Percentiles rank a stretch among this genome's conserved stretches.
These are phyloP conservation scores for Agonopterix heracliana DNA, from an alignment of 2,888 invertebrate species.

Conservation along the genomic window DNA sequence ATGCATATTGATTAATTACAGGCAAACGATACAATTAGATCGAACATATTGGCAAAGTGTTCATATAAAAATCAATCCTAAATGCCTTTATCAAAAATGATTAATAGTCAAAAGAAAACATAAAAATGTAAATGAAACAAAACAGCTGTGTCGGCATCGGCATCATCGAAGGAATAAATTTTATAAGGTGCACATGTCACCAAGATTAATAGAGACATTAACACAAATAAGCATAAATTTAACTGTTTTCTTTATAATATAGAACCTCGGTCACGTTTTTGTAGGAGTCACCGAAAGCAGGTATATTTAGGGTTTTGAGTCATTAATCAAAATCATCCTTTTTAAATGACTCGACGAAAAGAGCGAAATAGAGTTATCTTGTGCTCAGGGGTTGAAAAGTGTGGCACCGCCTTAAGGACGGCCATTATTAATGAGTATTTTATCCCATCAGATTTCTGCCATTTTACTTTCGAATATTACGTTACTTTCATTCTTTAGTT, in stretches of 20 bases:
- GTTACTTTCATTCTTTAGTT: no score
- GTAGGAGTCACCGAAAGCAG: conserved; percentile 60
- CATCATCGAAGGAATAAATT: conserved; percentile 24
- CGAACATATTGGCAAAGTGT: no score
- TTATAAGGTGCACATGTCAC: conserved; percentile 42
- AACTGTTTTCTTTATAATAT: conserved; percentile 37
- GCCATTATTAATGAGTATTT: conserved; percentile 11
- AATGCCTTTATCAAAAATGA: conserved; percentile 14
- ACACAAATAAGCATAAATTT: conserved; percentile 40
- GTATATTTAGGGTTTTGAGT: conserved; percentile 45
- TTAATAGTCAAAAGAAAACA: conserved; percentile 36
- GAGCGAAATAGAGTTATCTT: conserved; percentile 53
- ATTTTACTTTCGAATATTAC: no score
- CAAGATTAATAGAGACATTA: conserved; percentile 67
- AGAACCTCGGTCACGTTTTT: conserved; percentile 39
- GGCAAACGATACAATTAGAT: no score
- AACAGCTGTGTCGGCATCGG: conserved; percentile 45
- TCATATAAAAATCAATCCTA: no score
- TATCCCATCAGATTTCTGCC: no score
- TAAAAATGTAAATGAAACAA: conserved; percentile 51
- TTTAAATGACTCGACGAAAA: conserved; percentile 49
- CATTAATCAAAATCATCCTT: conserved; percentile 63
- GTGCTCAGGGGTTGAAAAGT: conserved; percentile 25
- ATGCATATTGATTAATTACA: no score
- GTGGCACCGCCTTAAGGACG: conserved; percentile 46